These are phyloP conservation scores for Tinamus guttatus DNA, from an alignment of 2,113 vertebrate genomes.

Conservation along the genomic window DNA sequence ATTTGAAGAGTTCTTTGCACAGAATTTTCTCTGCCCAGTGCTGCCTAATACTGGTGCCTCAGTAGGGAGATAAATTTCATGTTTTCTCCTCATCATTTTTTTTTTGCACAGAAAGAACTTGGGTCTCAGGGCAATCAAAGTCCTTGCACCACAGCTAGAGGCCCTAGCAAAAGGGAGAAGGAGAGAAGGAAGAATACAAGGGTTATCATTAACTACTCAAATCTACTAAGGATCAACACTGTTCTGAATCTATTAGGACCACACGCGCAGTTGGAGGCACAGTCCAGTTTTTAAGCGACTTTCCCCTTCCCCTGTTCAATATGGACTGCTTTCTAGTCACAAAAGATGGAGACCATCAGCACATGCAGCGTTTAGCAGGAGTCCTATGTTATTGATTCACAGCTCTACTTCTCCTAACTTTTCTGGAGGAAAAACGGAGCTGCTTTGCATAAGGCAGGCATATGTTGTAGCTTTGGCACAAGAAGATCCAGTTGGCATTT, in stretches of 20 bases:
- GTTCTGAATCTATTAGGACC: rapidly evolving
- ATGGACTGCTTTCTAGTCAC: not conserved
- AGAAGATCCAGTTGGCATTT: constrained; percentile 49
- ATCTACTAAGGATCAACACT: not conserved
- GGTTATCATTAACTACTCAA: not conserved
- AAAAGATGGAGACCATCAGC: constrained; percentile 14
- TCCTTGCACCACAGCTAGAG: not conserved
- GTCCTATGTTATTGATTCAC: constrained; percentile 59
- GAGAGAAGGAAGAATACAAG: not conserved
- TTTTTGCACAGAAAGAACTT: not conserved
- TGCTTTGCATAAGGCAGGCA: constrained; percentile 74
- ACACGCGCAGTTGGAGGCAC: not conserved
- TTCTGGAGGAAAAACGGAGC: constrained; percentile 13
- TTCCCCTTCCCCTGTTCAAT: not conserved
- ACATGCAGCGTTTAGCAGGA: constrained; percentile 44
- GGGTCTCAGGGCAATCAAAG: not conserved
- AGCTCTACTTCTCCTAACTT: constrained; percentile 54
- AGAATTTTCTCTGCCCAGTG: not conserved
- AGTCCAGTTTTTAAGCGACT: not conserved
- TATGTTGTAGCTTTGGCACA: constrained; percentile 71
- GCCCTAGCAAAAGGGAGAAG: not conserved
- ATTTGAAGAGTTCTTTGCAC: not conserved
- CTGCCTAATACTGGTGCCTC: not conserved
- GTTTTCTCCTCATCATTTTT: not conserved
- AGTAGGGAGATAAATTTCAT: not conserved